Conservation (phyloP, 1,140 invertebrate species). For the Brachionus rotundiformis region DNA sequence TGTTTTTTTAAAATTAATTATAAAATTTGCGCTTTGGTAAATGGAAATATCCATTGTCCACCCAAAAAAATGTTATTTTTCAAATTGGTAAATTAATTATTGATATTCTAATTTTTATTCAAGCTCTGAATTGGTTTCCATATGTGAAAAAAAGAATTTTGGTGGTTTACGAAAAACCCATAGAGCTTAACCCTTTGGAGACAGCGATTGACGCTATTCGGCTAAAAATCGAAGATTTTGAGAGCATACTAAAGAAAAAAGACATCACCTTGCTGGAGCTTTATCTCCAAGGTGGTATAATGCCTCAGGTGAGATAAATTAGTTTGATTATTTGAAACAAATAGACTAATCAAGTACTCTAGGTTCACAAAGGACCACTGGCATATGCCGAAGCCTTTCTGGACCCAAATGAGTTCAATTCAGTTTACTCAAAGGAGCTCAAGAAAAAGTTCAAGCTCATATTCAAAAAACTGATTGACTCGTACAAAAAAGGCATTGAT, state of each 20-base stretch:
- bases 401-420: conserved; percentile 64
- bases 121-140: conserved; percentile 81
- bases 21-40: too few relatives aligned
- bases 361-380: conserved; percentile 71
- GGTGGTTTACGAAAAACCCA: conserved; percentile 73
- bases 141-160: conserved; percentile 85
- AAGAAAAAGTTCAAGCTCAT: conserved; percentile 48
- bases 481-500: conserved; percentile 47
- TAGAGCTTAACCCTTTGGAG: conserved; percentile 84
- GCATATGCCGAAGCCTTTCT: conserved; percentile 88
- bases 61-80: too few relatives aligned
- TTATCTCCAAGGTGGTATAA: conserved; percentile 50
- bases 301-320: conserved; percentile 9
- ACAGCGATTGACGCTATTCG: conserved; percentile 91
- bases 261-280: conserved; percentile 49
- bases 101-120: neutral
- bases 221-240: conserved; percentile 58
- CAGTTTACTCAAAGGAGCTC: conserved; percentile 35
- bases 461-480: conserved; percentile 34
- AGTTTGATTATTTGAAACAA: conserved; percentile 43
- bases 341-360: neutral
- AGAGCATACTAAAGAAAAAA: conserved; percentile 25
- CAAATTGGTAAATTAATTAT: neutral
- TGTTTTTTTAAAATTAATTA: too few relatives aligned
- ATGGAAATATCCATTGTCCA: too few relatives aligned